These are phyloP conservation scores for Motacilla alba DNA, from an alignment of 2,113 vertebrate genomes.

Conservation along the genomic window DNA sequence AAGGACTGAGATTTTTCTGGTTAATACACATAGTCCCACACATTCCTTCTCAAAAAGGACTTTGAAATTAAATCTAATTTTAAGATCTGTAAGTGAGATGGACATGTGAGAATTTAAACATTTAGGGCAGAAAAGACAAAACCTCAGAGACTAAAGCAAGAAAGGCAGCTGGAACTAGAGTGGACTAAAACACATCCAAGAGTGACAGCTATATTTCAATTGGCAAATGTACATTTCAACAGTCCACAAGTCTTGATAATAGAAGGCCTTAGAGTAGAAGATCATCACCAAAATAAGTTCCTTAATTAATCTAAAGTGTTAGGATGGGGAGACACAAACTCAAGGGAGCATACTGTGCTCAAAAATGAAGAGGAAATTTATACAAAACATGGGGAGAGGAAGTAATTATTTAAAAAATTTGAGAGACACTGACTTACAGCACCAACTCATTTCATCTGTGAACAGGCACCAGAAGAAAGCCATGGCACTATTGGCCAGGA, in stretches of 20 bases:
- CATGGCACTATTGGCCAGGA: neutral
- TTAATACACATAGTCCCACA: slow-evolving; percentile 28
- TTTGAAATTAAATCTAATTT: slow-evolving; percentile 29
- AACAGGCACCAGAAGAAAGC: neutral
- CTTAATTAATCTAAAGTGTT: neutral
- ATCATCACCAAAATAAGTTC: neutral
- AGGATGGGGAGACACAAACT: neutral
- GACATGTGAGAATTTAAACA: slow-evolving; percentile 9
- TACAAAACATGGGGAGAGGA: neutral
- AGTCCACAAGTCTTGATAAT: neutral
- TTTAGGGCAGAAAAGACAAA: neutral
- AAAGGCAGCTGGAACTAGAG: neutral
- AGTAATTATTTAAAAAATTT: neutral
- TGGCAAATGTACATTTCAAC: neutral
- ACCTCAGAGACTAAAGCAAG: neutral
- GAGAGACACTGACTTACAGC: neutral
- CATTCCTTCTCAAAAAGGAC: neutral
- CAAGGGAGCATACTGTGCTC: neutral
- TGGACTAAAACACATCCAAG: neutral
- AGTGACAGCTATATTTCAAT: neutral
- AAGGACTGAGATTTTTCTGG: neutral
- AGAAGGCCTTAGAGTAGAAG: neutral
- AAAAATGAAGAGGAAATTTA: neutral
- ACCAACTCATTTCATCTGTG: neutral
- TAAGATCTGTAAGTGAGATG: slow-evolving; percentile 16